phyloP scores from a whole-genome alignment of 2,113 vertebrate genomes.

The Barbus barbus region DNA sequence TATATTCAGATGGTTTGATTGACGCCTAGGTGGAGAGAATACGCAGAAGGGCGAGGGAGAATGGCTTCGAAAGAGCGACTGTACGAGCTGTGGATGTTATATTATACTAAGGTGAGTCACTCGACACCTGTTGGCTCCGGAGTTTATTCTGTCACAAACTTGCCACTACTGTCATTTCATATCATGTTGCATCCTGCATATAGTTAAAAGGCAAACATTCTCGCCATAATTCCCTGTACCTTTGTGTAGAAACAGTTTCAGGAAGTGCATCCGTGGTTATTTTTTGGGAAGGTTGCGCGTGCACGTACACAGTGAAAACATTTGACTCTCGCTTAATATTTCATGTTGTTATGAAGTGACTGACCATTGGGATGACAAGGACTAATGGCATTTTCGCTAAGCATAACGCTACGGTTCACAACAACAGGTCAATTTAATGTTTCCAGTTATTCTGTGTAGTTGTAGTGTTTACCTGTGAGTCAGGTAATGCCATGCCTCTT shows the following conservation, averaged over 20 bases:
- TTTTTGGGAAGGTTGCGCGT: slow-evolving; percentile 32
- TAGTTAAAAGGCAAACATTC: not conserved
- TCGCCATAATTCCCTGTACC: not conserved
- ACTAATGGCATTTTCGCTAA: not conserved
- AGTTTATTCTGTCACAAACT: slow-evolving; percentile 9
- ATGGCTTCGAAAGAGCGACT: slow-evolving; percentile 90
- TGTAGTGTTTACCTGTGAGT: slow-evolving; percentile 12
- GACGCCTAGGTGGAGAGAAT: slow-evolving; percentile 52
- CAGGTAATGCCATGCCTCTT: slow-evolving; percentile 6
- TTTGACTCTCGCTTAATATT: not conserved
- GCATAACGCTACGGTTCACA: not conserved
- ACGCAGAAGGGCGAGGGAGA: slow-evolving; percentile 60
- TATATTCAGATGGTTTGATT: slow-evolving; percentile 53
- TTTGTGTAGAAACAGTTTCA: slow-evolving; percentile 36
- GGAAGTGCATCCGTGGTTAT: slow-evolving; percentile 40
- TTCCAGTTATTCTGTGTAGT: not conserved
- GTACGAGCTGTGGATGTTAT: slow-evolving; percentile 90
- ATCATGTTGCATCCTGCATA: not conserved
- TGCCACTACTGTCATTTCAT: not conserved
- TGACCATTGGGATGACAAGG: not conserved
- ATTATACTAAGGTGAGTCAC: slow-evolving; percentile 87
- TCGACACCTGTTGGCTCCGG: slow-evolving; percentile 68
- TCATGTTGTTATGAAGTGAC: not conserved
- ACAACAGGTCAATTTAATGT: not conserved
- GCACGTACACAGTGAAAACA: slow-evolving; percentile 27